Base-by-base conservation (phyloP, 2,113 vertebrate species). In the Pyrgilauda ruficollis region DNA sequence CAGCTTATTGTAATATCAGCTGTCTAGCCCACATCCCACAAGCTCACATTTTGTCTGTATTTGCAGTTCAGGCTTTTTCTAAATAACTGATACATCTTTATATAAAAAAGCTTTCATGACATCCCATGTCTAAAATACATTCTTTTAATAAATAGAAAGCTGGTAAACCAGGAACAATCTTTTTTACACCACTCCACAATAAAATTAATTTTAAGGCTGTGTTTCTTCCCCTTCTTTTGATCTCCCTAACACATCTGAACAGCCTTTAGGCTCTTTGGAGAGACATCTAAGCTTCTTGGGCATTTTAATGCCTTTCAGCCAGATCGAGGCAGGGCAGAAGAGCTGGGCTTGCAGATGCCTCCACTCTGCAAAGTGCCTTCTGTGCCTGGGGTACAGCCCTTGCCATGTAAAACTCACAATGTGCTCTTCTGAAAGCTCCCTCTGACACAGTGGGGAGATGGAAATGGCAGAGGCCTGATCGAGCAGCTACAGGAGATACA, bases 191-290 rank as follows among this genome's bases (percentile, higher is more conserved):
- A 19, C 18, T 66, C 30, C 43, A 53, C 21, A 55, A 81, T 44
- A 76, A 69, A 64, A 62, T 69, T 37, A 73, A 70, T 63, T 88
- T 76, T 53, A 82, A 85, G 84, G 68, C 47, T 67, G 18, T 63
- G 20, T 55, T 93, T n/a, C 41, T 85, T 43, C 7, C 8, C 20
- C 17, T 44, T 78, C 50, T 73, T 85, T 95, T 92, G 43, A 90
- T 92, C 62, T 95, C 52, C 21, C 8, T 49, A 76, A 49, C 1
- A 28, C 6, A 76, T 46, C 46, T 90, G 20, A 88, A 66, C 14
- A 80, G 83, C 55, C 90, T 66, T 80, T 20, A 86, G 73, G 52
- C 73, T 87, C 27, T 87, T 84, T 89, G 68, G 79, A 93, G 64
- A 74, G 43, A 86, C 23, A 86, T 63, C 43, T n/a, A 16, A 90